Evolutionary conservation across 1,140 invertebrate genomes (phyloP), one percentile per base, ranked within the genome.

Genomic region (Drosophila arawakana): DNA sequence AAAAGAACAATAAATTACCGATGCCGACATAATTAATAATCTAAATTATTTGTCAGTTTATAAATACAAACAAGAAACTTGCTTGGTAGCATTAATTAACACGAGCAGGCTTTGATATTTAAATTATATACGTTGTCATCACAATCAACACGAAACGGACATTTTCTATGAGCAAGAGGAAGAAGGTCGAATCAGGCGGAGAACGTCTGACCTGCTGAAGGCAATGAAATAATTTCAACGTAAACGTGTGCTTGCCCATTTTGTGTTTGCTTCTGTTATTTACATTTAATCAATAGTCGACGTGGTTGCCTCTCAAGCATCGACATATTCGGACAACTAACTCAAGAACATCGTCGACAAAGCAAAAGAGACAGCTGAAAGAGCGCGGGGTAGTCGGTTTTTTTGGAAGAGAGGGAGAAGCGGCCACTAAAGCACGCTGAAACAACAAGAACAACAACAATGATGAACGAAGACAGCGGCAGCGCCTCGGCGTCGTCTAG

Each of bases 401-500:
- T 15, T 15, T 15, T 21, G 11, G 50, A 41, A 37, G 49, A 15
- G 50, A 43, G 37, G 49, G 50, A 34, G 46, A 25, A 21, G 15
- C 46, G 21, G 49, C 35, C 35, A 49, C 71, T 25, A 30, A 57
- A 49, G 46, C 60, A 72, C 55, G 49, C 67, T 71, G 54, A 30
- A 30, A 30, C 25, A 30, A 30, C 47, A 18, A 30, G 34, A 62
- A 67, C 43, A 65, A 59, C 13, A 57, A 66, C 67, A 60, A 91
- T 92, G 91, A 92, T 92, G 91, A 92, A 92, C 73, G 91, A 92
- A 78, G 91, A 92, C 55, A 89, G 78, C 35, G 77, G 82, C 35
- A 73, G 67, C 58, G 67, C 70, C 47, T 66, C 81, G 47, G 76
- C 86, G 62, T 73, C 78, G 58, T 78, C 83, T 18, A 71, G 73